Evolutionary conservation across 64 coral and sea anemone species (phyloP).

Genomic region (Pachyseris speciosa): DNA sequence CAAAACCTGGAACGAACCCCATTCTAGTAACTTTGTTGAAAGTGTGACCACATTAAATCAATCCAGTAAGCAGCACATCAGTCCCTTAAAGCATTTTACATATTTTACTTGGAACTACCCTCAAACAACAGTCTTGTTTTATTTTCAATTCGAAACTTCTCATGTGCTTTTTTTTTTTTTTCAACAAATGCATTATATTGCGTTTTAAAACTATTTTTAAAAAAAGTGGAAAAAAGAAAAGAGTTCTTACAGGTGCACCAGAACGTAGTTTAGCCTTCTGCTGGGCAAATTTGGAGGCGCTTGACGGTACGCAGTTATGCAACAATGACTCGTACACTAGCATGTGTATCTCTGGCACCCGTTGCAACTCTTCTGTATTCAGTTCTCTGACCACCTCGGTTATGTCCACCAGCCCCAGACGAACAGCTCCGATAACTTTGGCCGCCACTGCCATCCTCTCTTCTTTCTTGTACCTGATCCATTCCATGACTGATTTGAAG

Average conservation of each 20-base stretch:
- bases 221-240: background rate
- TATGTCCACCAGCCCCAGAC: conserved; percentile 23
- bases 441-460: conserved; percentile 10
- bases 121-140: too few relatives aligned
- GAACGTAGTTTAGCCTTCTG: background rate
- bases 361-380: background rate
- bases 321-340: background rate
- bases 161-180: too few relatives aligned
- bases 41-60: too few relatives aligned
- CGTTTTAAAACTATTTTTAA: too few relatives aligned
- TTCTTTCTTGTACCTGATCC: conserved; percentile 32
- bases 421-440: conserved; percentile 25
- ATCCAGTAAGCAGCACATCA: too few relatives aligned
- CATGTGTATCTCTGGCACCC: background rate
- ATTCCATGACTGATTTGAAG: conserved; percentile 43
- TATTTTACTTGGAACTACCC: too few relatives aligned
- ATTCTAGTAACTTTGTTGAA: too few relatives aligned
- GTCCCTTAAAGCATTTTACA: too few relatives aligned
- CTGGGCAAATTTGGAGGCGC: background rate
- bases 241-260: background rate
- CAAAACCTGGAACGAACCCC: too few relatives aligned
- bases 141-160: too few relatives aligned
- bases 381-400: background rate
- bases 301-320: background rate
- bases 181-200: too few relatives aligned